phyloP scores from a whole-genome alignment of 92 coral and sea anemone genomes.

The Palythoa heliodiscus region DNA sequence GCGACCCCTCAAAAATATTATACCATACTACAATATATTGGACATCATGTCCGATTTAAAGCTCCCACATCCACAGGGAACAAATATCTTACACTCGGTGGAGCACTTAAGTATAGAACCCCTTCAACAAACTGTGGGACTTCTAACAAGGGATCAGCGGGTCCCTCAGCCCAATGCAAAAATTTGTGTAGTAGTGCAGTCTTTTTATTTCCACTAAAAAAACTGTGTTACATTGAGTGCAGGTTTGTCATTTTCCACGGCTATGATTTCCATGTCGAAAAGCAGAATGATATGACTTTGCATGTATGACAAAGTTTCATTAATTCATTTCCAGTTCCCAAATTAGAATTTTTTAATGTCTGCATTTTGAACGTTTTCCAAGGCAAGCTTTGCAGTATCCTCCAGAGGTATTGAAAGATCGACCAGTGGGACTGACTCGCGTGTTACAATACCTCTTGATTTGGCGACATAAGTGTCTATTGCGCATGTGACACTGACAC shows the following conservation, averaged over 20 bases:
- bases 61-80: neutral
- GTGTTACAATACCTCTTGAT: no score
- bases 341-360: no score
- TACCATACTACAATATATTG: slow-evolving; percentile 3
- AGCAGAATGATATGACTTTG: neutral
- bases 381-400: neutral
- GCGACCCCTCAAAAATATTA: no score
- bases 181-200: neutral
- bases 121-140: neutral
- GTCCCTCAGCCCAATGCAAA: neutral
- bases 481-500: no score
- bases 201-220: slow-evolving; percentile 1
- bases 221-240: slow-evolving; percentile 6
- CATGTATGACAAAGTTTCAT: neutral
- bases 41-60: slow-evolving; percentile 8
- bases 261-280: neutral
- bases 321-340: neutral
- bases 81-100: neutral
- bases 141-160: neutral
- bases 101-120: neutral
- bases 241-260: neutral
- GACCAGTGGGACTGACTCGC: no score
- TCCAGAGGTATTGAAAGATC: no score
- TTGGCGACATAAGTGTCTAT: no score
- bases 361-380: neutral